phyloP scores from a whole-genome alignment of 1,140 invertebrate species.

The Drosophila burlai region DNA sequence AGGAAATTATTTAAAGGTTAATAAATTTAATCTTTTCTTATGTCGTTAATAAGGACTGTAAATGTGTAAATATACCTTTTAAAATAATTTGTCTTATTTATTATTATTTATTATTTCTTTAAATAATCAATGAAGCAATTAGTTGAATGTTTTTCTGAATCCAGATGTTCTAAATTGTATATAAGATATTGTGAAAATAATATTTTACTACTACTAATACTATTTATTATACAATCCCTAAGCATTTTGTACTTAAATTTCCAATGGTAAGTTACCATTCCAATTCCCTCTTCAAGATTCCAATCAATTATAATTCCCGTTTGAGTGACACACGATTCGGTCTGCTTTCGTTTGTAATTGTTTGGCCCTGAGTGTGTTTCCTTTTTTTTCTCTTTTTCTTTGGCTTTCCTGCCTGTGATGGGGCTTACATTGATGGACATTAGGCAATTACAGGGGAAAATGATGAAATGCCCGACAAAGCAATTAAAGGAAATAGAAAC shows the following conservation, averaged over 20 bases:
- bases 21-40: too few species aligned
- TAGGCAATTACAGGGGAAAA: conserved; percentile 53
- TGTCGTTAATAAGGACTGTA: too few species aligned
- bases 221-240: not conserved
- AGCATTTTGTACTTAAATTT: not conserved
- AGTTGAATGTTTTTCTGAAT: too few species aligned
- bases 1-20: not conserved
- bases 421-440: conserved; percentile 69
- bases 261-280: not conserved
- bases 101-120: too few species aligned
- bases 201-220: too few species aligned
- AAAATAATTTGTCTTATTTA: not conserved
- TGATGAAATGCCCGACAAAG: conserved; percentile 41
- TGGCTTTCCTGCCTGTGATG: conserved; percentile 16
- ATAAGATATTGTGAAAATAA: not conserved
- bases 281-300: conserved; percentile 8
- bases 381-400: not conserved
- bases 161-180: too few species aligned
- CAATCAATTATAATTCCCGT: conserved; percentile 48
- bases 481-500: conserved; percentile 31
- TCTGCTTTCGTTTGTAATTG: conserved; percentile 52
- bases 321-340: conserved; percentile 63
- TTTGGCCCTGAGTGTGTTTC: conserved; percentile 30
- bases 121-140: too few species aligned
- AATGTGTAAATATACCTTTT: too few species aligned